These are phyloP conservation scores for Eolophus roseicapilla DNA, from an alignment of 2,113 vertebrate genomes.

Conservation along the genomic window DNA sequence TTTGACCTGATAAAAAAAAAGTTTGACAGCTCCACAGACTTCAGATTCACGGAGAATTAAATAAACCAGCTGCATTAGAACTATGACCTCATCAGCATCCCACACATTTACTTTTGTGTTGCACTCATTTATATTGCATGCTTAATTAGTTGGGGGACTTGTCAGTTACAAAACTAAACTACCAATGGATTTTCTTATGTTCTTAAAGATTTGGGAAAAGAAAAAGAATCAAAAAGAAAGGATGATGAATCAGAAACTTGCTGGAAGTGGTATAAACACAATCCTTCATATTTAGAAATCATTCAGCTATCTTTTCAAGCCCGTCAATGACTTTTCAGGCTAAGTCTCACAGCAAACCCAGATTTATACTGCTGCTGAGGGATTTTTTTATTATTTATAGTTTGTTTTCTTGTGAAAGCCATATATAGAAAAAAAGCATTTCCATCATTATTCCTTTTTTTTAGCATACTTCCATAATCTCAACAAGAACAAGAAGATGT, in stretches of 20 bases:
- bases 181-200: conserved; percentile 4
- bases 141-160: conserved; percentile 42
- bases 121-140: conserved; percentile 46
- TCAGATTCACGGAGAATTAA: conserved; percentile 2
- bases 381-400: conserved; percentile 38
- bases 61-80: background rate
- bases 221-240: background rate
- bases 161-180: conserved; percentile 40
- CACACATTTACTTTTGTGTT: conserved; percentile 52
- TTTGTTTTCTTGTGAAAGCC: conserved; percentile 3
- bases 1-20: background rate
- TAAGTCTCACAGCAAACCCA: background rate
- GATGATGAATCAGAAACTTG: conserved; percentile 19
- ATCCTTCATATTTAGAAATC: conserved; percentile 6
- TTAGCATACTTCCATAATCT: background rate
- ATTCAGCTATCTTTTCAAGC: background rate
- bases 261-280: background rate
- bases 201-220: background rate
- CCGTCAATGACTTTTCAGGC: background rate
- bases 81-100: conserved; percentile 42
- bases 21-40: conserved; percentile 18
- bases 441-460: background rate
- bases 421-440: background rate
- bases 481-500: background rate
- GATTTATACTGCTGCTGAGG: background rate